Conservation (phyloP, 2,113 vertebrate genomes). For the Chaenogobius annularis region DNA sequence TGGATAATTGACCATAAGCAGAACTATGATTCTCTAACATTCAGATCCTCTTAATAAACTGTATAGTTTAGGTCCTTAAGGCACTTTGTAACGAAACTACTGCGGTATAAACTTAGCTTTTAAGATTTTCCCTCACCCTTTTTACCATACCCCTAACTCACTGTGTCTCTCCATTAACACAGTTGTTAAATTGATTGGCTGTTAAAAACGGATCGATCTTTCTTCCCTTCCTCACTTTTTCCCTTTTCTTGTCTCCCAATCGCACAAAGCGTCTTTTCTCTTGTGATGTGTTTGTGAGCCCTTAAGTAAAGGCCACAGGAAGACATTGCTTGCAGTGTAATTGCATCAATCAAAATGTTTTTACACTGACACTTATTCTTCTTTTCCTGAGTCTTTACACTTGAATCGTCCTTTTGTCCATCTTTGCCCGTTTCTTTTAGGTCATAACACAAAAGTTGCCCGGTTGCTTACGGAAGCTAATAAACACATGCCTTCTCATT, state of each 20-base stretch:
- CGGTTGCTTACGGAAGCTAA: constrained; percentile 68
- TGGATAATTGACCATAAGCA: too few relatives aligned
- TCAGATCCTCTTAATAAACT: constrained; percentile 5
- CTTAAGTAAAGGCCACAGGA: constrained; percentile 46
- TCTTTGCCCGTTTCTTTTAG: constrained; percentile 50
- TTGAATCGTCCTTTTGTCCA: constrained; percentile 26
- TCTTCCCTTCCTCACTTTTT: constrained; percentile 46
- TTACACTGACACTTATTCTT: constrained; percentile 40
- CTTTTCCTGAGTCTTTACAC: constrained; percentile 67
- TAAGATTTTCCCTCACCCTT: constrained; percentile 26
- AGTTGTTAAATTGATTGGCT: constrained; percentile 76
- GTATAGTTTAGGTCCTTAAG: constrained; percentile 9
- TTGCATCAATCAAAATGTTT: constrained; percentile 84
- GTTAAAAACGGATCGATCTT: constrained; percentile 71
- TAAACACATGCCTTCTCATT: constrained; percentile 67
- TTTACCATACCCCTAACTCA: constrained; percentile 56
- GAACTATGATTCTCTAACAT: constrained; percentile 6
- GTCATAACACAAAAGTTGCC: constrained; percentile 49
- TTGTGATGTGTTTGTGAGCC: constrained; percentile 32
- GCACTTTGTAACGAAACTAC: constrained; percentile 20
- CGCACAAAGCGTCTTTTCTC: constrained; percentile 42
- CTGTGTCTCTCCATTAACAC: constrained; percentile 73
- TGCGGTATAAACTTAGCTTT: constrained; percentile 50
- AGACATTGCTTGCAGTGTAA: constrained; percentile 65
- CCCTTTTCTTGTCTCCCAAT: constrained; percentile 26